Base-by-base conservation (phyloP, 2,888 invertebrate genomes). In the Pyrochroa serraticornis region DNA sequence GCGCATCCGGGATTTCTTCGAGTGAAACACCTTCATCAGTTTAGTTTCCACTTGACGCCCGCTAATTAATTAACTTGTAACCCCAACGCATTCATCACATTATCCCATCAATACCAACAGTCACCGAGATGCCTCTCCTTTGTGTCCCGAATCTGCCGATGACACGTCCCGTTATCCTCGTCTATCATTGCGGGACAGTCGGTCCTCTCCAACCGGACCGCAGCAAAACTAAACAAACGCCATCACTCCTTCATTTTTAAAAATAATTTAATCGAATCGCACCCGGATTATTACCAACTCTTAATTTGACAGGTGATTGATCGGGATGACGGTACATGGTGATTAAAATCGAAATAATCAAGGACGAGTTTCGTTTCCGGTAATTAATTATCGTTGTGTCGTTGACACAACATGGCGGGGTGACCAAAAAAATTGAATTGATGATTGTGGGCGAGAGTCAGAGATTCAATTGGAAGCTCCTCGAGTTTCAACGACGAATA, bases 161-260 rank as follows among this genome's bases (percentile, higher is more conserved):
- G 53, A 53, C 53, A 53, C 41, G 53, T 53, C 53, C 46, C 46
- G 39, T 53, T 34, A 41, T 31, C 49, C 41, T 42, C 35, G 30
- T 30, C 12, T 43, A 52, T 44, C 36, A 38, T 9, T 10, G 32
- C 32, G 36, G 37, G 37, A 41, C 41, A 33, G 31, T 7, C n/a
- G n/a, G n/a, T n/a, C n/a, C 50, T 43, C 42, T 35, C 43, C 50
- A 14, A 1, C n/a, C 7, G 12, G 43, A 32, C 35, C 43, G 35
- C 36, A 50, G 42, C 42, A 35, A 50, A 47, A 31, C 47, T 47
- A 37, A 38, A 13, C 32, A 31, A 22, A 22, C 30, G 6, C 6
- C 35, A 35, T 22, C 22, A 38, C 32, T 13, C 30, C 7, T 14
- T 46, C 41, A 22, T 12, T 35, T 39, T 52, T 52, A 52, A 44